Conservation (phyloP, 2,888 invertebrate species). For the Thalpophila matura region DNA sequence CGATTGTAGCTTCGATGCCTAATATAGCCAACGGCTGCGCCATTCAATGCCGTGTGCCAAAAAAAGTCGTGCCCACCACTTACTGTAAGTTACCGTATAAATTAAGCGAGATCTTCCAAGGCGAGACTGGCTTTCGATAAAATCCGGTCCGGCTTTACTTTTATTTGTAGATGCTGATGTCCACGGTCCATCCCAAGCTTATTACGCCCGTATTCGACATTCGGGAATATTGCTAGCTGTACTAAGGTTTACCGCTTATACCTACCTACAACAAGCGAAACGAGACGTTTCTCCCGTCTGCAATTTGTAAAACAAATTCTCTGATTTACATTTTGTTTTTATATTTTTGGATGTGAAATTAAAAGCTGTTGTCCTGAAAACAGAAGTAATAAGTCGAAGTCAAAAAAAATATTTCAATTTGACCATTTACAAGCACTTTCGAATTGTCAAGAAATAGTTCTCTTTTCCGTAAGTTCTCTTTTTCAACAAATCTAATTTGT, state of each 20-base stretch:
- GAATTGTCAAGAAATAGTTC: too few relatives aligned
- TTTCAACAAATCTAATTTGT: too few relatives aligned
- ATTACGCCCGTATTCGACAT: slow-evolving; percentile 57
- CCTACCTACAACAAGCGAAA: slow-evolving; percentile 13
- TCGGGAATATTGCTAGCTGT: slow-evolving; percentile 34
- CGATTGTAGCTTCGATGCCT: slow-evolving; percentile 68
- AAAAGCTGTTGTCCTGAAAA: slow-evolving; percentile 10
- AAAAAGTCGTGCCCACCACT: slow-evolving; percentile 73
- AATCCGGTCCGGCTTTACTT: slow-evolving; percentile 76
- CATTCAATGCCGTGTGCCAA: slow-evolving; percentile 79
- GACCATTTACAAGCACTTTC: too few relatives aligned
- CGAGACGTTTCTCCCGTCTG: slow-evolving; percentile 9
- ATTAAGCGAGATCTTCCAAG: slow-evolving; percentile 76
- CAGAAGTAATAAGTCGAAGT: slow-evolving; percentile 6
- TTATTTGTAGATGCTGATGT: slow-evolving; percentile 70
- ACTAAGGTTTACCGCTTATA: slow-evolving; percentile 18
- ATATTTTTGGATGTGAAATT: slow-evolving; percentile 15
- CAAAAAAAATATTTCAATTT: too few relatives aligned
- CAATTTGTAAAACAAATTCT: slow-evolving; percentile 33
- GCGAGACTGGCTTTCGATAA: slow-evolving; percentile 75
- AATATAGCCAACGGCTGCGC: slow-evolving; percentile 72
- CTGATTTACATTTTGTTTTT: slow-evolving; percentile 14
- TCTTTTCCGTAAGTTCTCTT: too few relatives aligned
- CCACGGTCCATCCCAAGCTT: slow-evolving; percentile 60
- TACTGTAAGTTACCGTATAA: slow-evolving; percentile 70